phyloP scores from a whole-genome alignment of 2,113 vertebrate species.

The Petromus typicus region DNA sequence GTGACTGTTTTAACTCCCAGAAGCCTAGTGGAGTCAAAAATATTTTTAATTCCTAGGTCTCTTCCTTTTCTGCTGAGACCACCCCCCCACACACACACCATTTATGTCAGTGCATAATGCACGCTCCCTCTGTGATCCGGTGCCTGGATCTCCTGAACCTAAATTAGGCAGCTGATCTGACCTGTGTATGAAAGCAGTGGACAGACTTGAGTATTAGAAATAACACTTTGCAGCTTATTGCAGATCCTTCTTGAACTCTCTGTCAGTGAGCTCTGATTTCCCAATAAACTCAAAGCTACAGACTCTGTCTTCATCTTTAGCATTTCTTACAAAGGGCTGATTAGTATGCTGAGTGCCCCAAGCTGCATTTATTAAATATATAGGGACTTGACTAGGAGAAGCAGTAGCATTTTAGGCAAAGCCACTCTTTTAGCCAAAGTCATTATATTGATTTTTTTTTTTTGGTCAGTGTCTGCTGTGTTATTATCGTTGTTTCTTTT shows the following conservation, averaged over 20 bases:
- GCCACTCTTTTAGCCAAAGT: background rate
- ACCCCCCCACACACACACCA: too few relatives aligned
- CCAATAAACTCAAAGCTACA: conserved; percentile 2
- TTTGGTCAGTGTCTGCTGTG: background rate
- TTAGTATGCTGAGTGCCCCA: background rate
- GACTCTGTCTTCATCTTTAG: background rate
- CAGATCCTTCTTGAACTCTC: background rate
- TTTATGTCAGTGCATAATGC: background rate
- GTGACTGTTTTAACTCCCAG: conserved; percentile 26
- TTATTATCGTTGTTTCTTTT: background rate
- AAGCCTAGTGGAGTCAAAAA: background rate
- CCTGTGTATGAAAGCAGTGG: rapidly evolving
- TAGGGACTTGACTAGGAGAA: background rate
- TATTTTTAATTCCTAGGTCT: background rate
- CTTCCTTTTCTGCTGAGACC: background rate
- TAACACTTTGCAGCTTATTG: background rate
- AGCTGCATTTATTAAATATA: conserved; percentile 42
- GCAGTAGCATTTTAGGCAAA: conserved; percentile 12
- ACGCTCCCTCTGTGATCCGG: background rate
- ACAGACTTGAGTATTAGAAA: background rate
- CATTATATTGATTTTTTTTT: background rate
- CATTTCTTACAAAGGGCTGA: conserved; percentile 25
- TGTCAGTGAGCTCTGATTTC: background rate
- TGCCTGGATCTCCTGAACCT: background rate
- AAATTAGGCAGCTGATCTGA: background rate